Conservation (phyloP, 1,140 invertebrate species). For the Neodiprion fabricii region DNA sequence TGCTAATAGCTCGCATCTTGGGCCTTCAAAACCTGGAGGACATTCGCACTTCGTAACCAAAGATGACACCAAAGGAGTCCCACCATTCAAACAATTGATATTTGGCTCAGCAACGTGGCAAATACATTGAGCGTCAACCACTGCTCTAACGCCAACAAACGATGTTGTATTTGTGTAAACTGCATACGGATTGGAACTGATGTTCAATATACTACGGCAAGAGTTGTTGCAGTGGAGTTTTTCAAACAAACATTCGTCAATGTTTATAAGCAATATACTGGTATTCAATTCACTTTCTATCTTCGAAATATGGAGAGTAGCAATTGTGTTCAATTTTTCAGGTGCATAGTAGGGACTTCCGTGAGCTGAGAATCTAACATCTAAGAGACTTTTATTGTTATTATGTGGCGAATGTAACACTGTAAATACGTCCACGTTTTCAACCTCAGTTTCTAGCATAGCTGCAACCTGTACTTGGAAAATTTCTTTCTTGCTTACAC, state of each 20-base stretch:
- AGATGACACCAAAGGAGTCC: constrained; percentile 69
- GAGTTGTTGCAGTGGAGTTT: constrained; percentile 73
- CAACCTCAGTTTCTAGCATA: constrained; percentile 76
- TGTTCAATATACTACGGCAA: constrained; percentile 76
- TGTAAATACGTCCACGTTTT: constrained; percentile 93
- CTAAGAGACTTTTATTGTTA: constrained; percentile 69
- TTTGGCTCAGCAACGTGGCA: constrained; percentile 65
- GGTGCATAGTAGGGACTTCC: constrained; percentile 89
- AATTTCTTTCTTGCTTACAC: constrained; percentile 76
- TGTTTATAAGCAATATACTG: constrained; percentile 82
- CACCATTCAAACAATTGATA: constrained; percentile 74
- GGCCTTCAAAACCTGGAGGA: constrained; percentile 77
- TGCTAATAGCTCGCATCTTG: constrained; percentile 86
- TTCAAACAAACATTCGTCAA: constrained; percentile 86
- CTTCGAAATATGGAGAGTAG: constrained; percentile 70
- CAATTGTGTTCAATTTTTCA: constrained; percentile 83
- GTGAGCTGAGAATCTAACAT: constrained; percentile 90
- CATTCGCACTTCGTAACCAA: constrained; percentile 71
- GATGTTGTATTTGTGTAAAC: constrained; percentile 90
- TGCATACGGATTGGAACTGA: constrained; percentile 73
- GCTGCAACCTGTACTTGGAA: constrained; percentile 72
- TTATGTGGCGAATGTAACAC: constrained; percentile 74
- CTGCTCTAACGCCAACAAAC: constrained; percentile 86
- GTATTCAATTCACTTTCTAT: constrained; percentile 75
- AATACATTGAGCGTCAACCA: constrained; percentile 77